Conservation (phyloP, 1,140 invertebrate species). For the Chironomus striatipennis region DNA sequence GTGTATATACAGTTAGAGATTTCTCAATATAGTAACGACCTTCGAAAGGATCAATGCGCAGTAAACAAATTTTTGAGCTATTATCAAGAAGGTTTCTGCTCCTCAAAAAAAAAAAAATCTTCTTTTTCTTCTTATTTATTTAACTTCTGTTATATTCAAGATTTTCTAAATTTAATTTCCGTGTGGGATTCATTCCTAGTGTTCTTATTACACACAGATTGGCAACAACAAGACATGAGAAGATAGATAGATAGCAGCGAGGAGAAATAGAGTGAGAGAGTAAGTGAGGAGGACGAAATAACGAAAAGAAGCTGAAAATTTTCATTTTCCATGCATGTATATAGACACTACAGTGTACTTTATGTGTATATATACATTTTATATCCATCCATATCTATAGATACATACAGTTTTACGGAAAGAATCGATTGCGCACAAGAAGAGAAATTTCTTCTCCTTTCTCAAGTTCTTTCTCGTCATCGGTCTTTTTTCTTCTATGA, state of each 20-base stretch:
- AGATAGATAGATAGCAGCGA: too few relatives aligned
- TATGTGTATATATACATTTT: background rate
- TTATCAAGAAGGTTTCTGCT: background rate
- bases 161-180: constrained; percentile 15
- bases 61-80: constrained; percentile 11
- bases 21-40: background rate
- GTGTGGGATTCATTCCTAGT: constrained; percentile 11
- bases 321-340: constrained; percentile 8
- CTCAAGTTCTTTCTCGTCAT: background rate
- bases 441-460: constrained; percentile 8
- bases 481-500: too few relatives aligned
- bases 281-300: background rate
- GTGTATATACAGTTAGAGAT: too few relatives aligned
- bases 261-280: too few relatives aligned
- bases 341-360: background rate
- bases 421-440: constrained; percentile 11
- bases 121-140: too few relatives aligned
- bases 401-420: background rate
- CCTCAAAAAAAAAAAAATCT: too few relatives aligned
- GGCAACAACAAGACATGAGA: background rate
- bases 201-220: constrained; percentile 1
- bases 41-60: constrained; percentile 11
- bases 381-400: background rate
- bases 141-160: background rate
- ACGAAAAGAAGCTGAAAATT: background rate